These are phyloP conservation scores for Metaphire vulgaris DNA, from an alignment of 1,140 invertebrate genomes.

Conservation along the genomic window DNA sequence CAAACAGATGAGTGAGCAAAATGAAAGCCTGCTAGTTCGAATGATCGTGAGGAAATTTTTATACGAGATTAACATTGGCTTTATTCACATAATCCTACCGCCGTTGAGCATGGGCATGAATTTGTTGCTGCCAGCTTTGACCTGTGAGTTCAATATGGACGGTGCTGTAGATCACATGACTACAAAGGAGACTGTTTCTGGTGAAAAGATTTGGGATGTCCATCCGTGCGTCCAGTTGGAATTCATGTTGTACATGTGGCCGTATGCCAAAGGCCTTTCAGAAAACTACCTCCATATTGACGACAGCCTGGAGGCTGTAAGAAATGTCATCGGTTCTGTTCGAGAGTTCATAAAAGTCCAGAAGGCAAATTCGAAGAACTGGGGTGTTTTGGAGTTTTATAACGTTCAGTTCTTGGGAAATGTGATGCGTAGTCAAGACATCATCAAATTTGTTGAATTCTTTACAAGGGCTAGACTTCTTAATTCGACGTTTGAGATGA, in stretches of 20 bases:
- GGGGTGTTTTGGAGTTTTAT: not conserved
- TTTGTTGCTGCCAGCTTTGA: not conserved
- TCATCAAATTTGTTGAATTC: not conserved
- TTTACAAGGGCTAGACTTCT: not conserved
- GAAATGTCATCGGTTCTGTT: not conserved
- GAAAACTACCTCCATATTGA: not conserved
- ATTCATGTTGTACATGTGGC: not conserved
- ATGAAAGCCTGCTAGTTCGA: not conserved
- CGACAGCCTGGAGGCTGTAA: not conserved
- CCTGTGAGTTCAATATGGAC: not conserved
- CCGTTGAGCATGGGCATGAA: not conserved
- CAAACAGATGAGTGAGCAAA: not conserved
- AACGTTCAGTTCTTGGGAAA: not conserved
- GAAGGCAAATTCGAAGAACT: not conserved
- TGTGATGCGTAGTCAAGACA: not conserved
- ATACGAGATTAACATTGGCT: not conserved
- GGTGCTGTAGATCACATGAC: not conserved
- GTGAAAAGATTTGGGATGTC: not conserved
- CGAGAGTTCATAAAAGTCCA: not conserved
- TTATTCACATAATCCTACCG: not conserved
- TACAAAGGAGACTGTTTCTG: not conserved
- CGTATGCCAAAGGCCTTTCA: not conserved
- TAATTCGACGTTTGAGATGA: not conserved
- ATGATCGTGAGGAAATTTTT: not conserved
- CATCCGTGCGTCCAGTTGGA: not conserved